Base-by-base conservation (phyloP, 2,113 vertebrate genomes). In the Strix aluco region DNA sequence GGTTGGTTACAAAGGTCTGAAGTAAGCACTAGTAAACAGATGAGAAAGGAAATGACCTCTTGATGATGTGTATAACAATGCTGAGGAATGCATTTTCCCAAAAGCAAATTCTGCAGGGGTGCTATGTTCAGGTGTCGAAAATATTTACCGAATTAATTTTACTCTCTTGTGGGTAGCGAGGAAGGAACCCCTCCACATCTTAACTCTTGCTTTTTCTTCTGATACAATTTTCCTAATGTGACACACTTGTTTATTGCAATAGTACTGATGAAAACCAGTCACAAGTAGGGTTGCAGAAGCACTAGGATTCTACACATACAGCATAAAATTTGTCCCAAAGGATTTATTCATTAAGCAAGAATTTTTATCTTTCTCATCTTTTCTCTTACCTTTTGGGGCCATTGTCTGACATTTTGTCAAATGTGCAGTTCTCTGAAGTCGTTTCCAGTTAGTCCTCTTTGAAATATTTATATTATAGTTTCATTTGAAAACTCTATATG, bases 101-200 rank as follows among this genome's bases (percentile, higher is more conserved):
- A 44, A 57, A 73, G 25, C 25, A 62, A 62, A 32, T 30, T 54
- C 66, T 25, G 15, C 1, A 1, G n/a, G 42, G n/a, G 5, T 6
- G 11, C 58, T 34, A n/a, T 17, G 51, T 40, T 71, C 72, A 88
- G 58, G 40, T 51, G 74, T 62, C 10, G 3, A 22, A 88, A 83
- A 15, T 52, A 23, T 30, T 90, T 58, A 34, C 66, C 6, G 6
- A 69, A 67, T 62, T 55, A 61, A 61, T 72, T 85, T 49, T 29
- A 21, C 6, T 66, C 44, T 52, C 26, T 23, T 3, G 10, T 1
- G 6, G 27, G 13, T 14, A 10, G 3, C 0, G 1, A 75, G 51
- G 54, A 69, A 13, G 40, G 21, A 86, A 10, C 15, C 13, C 9
- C 34, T 69, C 27, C 36, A 22, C 62, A 32, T 49, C 22, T 46